A percentile compares a stretch with the other conserved stretches of the same genome.
phyloP scores from a whole-genome alignment of 2,113 vertebrate genomes.

The Bufo gargarizans region DNA sequence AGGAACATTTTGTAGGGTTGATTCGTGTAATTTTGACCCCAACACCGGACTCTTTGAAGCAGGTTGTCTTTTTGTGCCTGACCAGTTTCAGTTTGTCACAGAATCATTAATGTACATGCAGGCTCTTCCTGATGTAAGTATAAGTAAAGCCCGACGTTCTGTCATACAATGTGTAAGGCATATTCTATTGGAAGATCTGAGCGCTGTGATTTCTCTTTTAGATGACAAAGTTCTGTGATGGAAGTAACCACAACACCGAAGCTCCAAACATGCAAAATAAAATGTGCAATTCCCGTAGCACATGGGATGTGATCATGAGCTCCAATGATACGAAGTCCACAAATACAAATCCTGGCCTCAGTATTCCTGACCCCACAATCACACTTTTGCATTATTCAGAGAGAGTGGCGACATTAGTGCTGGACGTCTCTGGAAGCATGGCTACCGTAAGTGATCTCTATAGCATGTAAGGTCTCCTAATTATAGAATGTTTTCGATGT shows the following conservation, averaged over 20 bases:
- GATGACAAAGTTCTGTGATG: conserved; percentile 71
- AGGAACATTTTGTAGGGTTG: not conserved
- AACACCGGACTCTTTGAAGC: conserved; percentile 62
- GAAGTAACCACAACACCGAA: conserved; percentile 67
- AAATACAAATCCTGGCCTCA: conserved; percentile 1
- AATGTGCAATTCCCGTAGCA: conserved; percentile 68
- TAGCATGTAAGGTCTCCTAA: not conserved
- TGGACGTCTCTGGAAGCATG: conserved; percentile 77
- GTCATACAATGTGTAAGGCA: not conserved
- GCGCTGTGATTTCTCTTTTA: conserved; percentile 49
- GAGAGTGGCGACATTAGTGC: conserved; percentile 67
- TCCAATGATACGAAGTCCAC: conserved; percentile 67
- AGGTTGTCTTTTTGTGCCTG: conserved; percentile 68
- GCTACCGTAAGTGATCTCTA: conserved; percentile 20
- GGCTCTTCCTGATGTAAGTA: conserved; percentile 67
- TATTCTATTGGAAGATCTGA: not conserved
- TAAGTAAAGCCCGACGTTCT: not conserved
- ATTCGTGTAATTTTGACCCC: conserved; percentile 50
- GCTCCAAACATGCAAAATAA: conserved; percentile 76
- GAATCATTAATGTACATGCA: conserved; percentile 71
- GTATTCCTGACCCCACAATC: conserved; percentile 59
- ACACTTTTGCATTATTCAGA: conserved; percentile 62
- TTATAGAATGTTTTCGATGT: no score
- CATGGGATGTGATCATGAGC: conserved; percentile 68
- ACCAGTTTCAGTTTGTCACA: conserved; percentile 59